Base-by-base conservation (phyloP, 2,888 invertebrate species). In the Perdita meconis region DNA sequence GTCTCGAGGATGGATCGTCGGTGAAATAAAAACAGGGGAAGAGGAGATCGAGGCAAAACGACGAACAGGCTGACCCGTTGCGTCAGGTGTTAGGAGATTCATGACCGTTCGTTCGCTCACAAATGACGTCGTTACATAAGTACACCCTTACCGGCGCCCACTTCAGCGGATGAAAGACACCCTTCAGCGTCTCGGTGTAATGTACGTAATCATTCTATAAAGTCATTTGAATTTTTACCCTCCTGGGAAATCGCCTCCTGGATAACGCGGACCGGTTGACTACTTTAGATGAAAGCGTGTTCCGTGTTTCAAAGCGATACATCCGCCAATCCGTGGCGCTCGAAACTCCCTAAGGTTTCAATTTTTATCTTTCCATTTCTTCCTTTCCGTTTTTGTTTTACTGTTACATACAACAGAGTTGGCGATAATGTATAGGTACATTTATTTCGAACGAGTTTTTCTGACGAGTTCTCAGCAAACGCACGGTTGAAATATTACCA, bases 61-160 rank as follows among this genome's bases (percentile, higher is more conserved):
- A 76, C 50, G 64, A 65, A 77, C 60, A 59, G 57, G 76, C 71
- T 83, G 83, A 82, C 77, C 82, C 42, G 71, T 65, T 63, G 78
- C 74, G 82, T 84, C 80, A 81, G 73, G 78, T 80, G 77, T 71
- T 74, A 36, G 63, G 78, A 84, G 84, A 86, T 85, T 85, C 86
- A 83, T 83, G 84, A 50, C 63, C 72, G 69, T 44, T 50, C 63
- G 77, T 78, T 77, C 74, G 71, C 71, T 84, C 79, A 51, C 73
- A 81, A 86, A 86, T 76, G 85, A 85, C 79, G 77, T 86, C 85
- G 81, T 86, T 86, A 86, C 78, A 75, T 80, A 85, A 85, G 86
- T 83, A 84, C 80, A 80, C 72, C 73, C 74, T 68, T 55, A 40
- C 68, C 61, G 50, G 80, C n/a, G 67, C 65, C 71, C 60, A 71